Base-by-base conservation (phyloP, 2,797 vertebrate genomes). In the Poeciliopsis gracilis region DNA sequence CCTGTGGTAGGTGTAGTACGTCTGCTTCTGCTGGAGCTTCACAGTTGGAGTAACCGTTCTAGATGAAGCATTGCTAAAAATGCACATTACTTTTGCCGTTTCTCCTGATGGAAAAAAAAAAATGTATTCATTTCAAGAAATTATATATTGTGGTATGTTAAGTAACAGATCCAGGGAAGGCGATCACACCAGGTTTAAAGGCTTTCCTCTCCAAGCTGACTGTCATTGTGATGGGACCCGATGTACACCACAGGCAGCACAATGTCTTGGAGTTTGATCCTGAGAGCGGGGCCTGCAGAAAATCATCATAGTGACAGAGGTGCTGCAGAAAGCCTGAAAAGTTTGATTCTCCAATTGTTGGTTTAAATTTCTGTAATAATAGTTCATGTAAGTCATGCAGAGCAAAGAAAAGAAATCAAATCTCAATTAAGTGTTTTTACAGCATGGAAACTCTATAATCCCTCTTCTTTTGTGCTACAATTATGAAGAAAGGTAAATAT, bases 201-300 rank as follows among this genome's bases (percentile, higher is more conserved):
- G 80, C 88, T 84, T 90, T 90, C 74, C 79, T 92, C n/a, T 86
- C 90, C 38, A 75, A 0, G 1, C 61, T 77, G 49, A 49, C 91
- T 10, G 46, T 87, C 77, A 94, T 25, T 41, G 76, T 23, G 79
- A 95, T 28, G 0, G 75, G 84, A 46, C 83, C 88, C 0, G 88
- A 89, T 69, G 80, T 15, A 66, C 90, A 93, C 43, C 88, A 93
- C 57, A 94, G 78, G 69, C 78, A 83, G 82, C 91, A 89, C 28
- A 89, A 1, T 0, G 70, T 87, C 76, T 59, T 88, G 1, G 0
- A 72, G 84, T 91, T 93, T 51, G 78, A 69, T 45, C 92, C 89
- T 59, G 83, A 74, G 3, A 93, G 83, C 33, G 93, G 90, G 47
- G 69, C 74, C 93, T 95, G 78, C 23, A 70, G 53, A 76, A 20